Percentiles rank a stretch among this genome's conserved stretches.
Conservation (phyloP, 2,888 invertebrate species). For the Tolmerus cingulatus region DNA sequence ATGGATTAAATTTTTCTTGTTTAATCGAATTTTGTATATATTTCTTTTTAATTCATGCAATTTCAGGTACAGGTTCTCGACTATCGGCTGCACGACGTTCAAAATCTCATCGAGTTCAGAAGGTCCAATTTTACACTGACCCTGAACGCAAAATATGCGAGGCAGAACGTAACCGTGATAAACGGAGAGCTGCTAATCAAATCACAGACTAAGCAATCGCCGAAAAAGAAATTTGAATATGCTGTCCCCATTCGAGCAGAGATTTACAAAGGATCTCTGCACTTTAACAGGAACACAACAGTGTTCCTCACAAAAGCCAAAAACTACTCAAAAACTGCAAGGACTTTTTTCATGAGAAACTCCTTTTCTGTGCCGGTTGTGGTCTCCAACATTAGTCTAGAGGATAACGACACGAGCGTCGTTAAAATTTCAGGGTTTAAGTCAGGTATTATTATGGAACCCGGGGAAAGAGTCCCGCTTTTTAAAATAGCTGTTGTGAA, state of each 20-base stretch:
- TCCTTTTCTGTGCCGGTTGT: conserved; percentile 77
- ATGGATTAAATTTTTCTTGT: no score
- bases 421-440: conserved; percentile 67
- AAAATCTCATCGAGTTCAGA: conserved; percentile 48
- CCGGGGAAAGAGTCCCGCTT: conserved; percentile 50
- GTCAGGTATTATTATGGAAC: conserved; percentile 46
- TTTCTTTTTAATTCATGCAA: neutral
- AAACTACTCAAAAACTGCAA: conserved; percentile 59
- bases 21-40: no score
- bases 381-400: conserved; percentile 75
- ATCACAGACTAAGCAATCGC: conserved; percentile 46
- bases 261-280: conserved; percentile 58
- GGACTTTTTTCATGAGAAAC: conserved; percentile 74
- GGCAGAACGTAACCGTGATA: conserved; percentile 52
- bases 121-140: conserved; percentile 54
- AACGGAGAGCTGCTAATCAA: conserved; percentile 55
- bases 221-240: conserved; percentile 43
- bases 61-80: conserved; percentile 46
- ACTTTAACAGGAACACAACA: conserved; percentile 57
- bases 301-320: conserved; percentile 55
- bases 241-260: conserved; percentile 57
- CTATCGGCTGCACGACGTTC: conserved; percentile 50
- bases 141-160: conserved; percentile 56
- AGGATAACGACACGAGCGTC: conserved; percentile 68
- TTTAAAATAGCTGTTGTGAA: conserved; percentile 56